Conservation (phyloP, 23 tunicate species). For the Botrylloides violaceus region DNA sequence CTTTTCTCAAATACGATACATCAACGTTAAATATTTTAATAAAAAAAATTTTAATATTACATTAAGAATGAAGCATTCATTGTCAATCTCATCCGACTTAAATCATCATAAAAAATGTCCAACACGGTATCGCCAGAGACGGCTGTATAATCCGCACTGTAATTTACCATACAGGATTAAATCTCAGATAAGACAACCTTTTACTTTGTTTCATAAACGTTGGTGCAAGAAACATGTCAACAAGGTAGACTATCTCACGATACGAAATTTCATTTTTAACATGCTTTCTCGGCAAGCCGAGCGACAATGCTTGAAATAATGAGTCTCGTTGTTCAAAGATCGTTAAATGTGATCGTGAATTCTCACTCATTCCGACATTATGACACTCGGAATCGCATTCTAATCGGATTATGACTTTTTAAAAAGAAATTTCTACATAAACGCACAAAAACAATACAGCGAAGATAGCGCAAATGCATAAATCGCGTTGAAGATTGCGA, state of each 20-base stretch:
- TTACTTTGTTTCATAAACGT: slow-evolving; percentile 22
- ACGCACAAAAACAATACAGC: no score
- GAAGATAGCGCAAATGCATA: no score
- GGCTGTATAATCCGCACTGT: neutral
- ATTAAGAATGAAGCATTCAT: no score
- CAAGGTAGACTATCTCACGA: slow-evolving; percentile 5
- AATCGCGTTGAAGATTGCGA: no score
- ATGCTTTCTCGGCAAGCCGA: neutral
- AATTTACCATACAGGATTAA: slow-evolving; percentile 20
- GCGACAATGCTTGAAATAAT: neutral
- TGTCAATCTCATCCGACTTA: neutral
- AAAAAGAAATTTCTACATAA: neutral
- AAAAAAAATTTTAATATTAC: no score
- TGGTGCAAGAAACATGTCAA: slow-evolving; percentile 26
- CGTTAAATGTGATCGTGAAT: neutral
- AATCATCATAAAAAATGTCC: neutral
- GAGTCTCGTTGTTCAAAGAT: neutral
- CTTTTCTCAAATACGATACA: no score
- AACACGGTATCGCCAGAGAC: neutral
- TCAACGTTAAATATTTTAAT: no score
- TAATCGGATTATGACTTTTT: slow-evolving; percentile 19
- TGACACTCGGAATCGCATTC: neutral
- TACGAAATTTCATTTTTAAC: slow-evolving; percentile 5
- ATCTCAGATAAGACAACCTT: slow-evolving; percentile 10
- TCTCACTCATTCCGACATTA: slow-evolving; percentile 1